Percentiles rank a stretch among this genome's conserved stretches.
These are phyloP conservation scores for Henicopernis longicauda DNA, from an alignment of 2,113 vertebrate genomes.

Conservation along the genomic window DNA sequence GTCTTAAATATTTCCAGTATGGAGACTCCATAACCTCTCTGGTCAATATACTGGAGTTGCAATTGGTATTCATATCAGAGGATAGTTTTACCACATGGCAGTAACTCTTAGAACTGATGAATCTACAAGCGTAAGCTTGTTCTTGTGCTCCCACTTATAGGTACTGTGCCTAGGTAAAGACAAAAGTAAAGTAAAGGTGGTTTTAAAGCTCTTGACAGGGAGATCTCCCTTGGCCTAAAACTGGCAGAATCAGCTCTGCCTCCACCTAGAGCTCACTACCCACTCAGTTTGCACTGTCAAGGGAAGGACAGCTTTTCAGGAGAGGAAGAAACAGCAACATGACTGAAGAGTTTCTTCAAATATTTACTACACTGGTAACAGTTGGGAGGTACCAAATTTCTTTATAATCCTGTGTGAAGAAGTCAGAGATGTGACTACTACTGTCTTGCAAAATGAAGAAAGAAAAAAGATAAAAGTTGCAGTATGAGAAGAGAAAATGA, in stretches of 20 bases:
- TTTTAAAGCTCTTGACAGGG: neutral
- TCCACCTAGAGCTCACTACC: neutral
- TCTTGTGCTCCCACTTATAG: neutral
- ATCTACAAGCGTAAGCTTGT: neutral
- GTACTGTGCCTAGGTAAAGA: neutral
- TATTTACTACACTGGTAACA: neutral
- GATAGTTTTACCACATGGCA: neutral
- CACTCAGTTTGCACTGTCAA: neutral
- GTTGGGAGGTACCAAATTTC: neutral
- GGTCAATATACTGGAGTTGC: neutral
- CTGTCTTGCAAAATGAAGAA: neutral
- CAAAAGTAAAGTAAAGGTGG: neutral
- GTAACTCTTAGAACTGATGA: neutral
- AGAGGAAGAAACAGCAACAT: neutral
- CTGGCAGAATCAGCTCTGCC: neutral
- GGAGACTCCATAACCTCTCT: neutral
- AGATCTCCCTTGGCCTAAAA: neutral
- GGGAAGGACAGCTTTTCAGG: neutral
- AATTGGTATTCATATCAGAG: neutral
- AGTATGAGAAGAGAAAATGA: neutral
- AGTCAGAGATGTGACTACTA: neutral
- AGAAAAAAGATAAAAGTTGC: neutral
- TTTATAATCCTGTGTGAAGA: neutral
- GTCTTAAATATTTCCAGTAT: neutral
- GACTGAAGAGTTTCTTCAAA: neutral